phyloP scores from a whole-genome alignment of 2,797 vertebrate species.

The Gorsachius magnificus region DNA sequence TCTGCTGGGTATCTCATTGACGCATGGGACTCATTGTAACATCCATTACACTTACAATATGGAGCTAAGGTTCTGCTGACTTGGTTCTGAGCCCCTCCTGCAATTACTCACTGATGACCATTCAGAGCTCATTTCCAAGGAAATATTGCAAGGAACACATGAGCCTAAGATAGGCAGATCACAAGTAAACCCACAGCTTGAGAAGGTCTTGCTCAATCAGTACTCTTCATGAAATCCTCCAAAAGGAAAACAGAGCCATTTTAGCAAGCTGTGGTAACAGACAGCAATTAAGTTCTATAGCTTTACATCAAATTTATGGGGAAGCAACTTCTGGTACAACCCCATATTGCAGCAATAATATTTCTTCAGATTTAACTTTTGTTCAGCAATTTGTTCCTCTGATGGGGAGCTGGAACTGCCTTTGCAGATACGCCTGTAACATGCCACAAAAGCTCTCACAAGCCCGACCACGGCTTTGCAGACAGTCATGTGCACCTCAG shows the following conservation, averaged over 20 bases:
- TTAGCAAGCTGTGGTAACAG: background rate
- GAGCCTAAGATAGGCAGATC: background rate
- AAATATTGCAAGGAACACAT: background rate
- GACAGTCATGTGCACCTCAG: background rate
- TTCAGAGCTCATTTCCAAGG: background rate
- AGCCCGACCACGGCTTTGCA: background rate
- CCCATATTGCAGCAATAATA: background rate
- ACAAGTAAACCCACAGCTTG: background rate
- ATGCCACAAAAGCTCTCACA: background rate
- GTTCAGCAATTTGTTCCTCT: background rate
- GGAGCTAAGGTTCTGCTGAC: background rate
- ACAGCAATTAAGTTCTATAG: background rate
- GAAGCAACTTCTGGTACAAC: fast-evolving
- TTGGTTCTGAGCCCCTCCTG: background rate
- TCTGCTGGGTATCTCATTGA: background rate
- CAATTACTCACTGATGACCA: background rate
- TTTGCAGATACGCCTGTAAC: background rate
- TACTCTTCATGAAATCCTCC: background rate
- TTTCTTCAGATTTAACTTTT: background rate
- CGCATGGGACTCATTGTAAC: background rate
- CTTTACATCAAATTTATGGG: background rate
- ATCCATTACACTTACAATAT: background rate
- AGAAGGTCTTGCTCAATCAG: background rate
- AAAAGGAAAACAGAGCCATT: background rate
- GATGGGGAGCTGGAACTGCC: background rate